Conservation (phyloP, 2,113 vertebrate genomes). For the Orycteropus afer region DNA sequence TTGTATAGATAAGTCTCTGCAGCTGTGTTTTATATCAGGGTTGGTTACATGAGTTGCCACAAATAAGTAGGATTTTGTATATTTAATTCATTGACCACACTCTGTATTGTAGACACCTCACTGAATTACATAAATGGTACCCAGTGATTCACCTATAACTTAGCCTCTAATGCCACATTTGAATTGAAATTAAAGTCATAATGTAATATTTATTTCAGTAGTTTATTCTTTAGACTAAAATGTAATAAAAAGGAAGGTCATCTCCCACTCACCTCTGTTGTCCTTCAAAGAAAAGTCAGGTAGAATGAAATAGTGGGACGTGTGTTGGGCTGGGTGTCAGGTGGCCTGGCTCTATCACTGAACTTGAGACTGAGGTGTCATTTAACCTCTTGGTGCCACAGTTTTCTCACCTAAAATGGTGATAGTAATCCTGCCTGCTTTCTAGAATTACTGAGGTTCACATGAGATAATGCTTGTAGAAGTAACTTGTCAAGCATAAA, state of each 20-base stretch:
- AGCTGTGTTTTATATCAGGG: background rate
- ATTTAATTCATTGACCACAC: slow-evolving; percentile 31
- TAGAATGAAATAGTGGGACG: background rate
- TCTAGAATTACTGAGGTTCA: background rate
- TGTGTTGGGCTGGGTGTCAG: background rate
- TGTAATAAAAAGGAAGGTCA: background rate
- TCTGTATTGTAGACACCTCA: background rate
- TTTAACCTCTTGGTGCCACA: background rate
- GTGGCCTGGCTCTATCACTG: background rate
- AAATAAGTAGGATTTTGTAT: background rate
- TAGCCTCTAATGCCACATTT: background rate
- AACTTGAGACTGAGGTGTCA: background rate
- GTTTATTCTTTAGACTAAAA: slow-evolving; percentile 18
- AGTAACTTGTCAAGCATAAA: background rate
- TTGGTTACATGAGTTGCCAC: background rate
- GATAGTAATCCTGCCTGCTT: background rate
- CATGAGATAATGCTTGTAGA: background rate
- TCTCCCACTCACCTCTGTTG: background rate
- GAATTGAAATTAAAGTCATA: background rate
- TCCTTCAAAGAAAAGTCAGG: background rate
- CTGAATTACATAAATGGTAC: background rate
- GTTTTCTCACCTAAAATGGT: background rate
- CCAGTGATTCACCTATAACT: background rate
- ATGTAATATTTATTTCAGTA: background rate
- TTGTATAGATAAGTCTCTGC: background rate